Conservation (phyloP, 2,113 vertebrate genomes). For the Pelecanoides urinatrix region DNA sequence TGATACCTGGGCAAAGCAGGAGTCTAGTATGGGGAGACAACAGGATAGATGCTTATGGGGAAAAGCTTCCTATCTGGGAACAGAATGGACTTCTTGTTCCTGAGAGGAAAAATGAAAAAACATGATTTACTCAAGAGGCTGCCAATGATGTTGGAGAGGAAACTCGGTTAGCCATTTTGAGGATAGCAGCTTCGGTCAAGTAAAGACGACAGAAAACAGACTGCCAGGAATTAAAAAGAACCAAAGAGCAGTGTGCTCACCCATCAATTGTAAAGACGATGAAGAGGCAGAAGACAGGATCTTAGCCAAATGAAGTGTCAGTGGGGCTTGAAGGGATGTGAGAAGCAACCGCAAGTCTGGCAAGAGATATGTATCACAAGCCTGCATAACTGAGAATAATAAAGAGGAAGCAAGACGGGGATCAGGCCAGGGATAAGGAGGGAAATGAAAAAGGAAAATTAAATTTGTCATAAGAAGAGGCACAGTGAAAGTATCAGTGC, state of each 20-base stretch:
- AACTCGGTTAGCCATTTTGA: neutral
- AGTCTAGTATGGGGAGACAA: neutral
- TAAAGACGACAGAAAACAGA: neutral
- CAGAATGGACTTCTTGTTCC: neutral
- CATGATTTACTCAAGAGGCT: neutral
- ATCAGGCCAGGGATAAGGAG: neutral
- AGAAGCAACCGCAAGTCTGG: neutral
- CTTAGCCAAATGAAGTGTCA: neutral
- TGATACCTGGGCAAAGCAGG: neutral
- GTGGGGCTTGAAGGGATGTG: neutral
- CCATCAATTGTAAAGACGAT: neutral
- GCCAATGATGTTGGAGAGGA: neutral
- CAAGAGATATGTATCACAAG: neutral
- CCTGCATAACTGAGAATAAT: neutral
- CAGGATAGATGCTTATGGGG: neutral
- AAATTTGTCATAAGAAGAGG: neutral
- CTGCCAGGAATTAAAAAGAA: neutral
- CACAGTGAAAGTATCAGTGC: neutral
- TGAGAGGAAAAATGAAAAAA: neutral
- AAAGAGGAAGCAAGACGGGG: neutral
- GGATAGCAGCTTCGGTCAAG: neutral
- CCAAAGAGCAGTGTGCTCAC: neutral
- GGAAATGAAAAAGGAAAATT: conserved; percentile 42
- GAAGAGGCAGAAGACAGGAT: neutral
- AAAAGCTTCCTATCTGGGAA: neutral